Conservation (phyloP, 2,797 vertebrate species). For the Poecilia wingei region DNA sequence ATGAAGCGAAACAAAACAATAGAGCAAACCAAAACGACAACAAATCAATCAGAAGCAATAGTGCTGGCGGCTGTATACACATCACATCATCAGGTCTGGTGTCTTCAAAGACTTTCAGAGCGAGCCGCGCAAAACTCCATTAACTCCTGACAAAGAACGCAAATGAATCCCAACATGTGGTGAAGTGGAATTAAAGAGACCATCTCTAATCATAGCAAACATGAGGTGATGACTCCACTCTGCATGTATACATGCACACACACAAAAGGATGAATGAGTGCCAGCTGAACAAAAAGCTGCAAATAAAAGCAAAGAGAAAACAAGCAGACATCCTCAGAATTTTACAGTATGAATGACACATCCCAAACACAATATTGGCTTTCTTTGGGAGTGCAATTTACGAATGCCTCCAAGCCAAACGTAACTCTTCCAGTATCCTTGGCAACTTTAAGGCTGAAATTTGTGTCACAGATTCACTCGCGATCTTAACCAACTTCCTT, state of each 20-base stretch:
- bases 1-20: conserved; percentile 57
- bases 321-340: conserved; percentile 13
- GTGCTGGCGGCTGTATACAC: conserved; percentile 98
- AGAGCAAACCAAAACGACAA: conserved; percentile 81
- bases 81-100: conserved; percentile 98
- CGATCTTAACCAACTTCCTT: conserved; percentile 45
- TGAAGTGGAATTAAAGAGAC: conserved; percentile 98
- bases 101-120: conserved; percentile 99
- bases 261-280: conserved; percentile 27
- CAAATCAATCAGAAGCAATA: conserved; percentile 92
- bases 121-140: conserved; percentile 96
- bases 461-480: conserved; percentile 17
- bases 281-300: conserved; percentile 44
- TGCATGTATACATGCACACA: conserved; percentile 26
- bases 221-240: conserved; percentile 81
- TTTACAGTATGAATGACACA: conserved; percentile 5
- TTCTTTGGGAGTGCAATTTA: conserved; percentile 22
- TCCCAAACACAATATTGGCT: conserved; percentile 5
- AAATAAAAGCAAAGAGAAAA: conserved; percentile 46
- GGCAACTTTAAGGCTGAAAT: conserved; percentile 15
- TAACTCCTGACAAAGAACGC: conserved; percentile 99
- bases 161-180: conserved; percentile 99
- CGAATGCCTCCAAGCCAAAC: conserved; percentile 20
- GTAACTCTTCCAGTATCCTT: conserved; percentile 44
- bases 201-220: conserved; percentile 99